phyloP scores from a whole-genome alignment of 2,113 vertebrate genomes.

The Neomonachus schauinslandi region DNA sequence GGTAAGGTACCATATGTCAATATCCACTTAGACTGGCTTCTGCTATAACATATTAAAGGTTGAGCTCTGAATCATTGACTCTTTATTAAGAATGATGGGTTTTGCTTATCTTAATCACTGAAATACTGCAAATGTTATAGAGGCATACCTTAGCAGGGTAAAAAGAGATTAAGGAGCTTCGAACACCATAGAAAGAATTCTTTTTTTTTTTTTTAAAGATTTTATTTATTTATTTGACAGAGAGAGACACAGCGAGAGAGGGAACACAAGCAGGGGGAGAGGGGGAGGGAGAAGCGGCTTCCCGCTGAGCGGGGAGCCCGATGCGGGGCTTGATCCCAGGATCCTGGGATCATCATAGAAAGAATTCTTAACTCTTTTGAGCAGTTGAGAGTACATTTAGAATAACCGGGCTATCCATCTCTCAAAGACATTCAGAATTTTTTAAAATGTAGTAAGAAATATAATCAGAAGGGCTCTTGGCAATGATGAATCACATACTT shows the following conservation, averaged over 20 bases:
- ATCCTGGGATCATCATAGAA: neutral
- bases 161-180: conserved; percentile 41
- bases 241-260: no score
- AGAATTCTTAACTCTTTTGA: conserved; percentile 28
- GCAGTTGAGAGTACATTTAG: neutral
- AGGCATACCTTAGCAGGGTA: neutral
- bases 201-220: no score
- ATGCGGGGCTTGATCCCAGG: no score
- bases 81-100: conserved; percentile 40
- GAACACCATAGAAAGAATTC: neutral
- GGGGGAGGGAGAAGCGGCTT: no score
- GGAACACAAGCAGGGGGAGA: no score
- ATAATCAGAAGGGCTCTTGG: neutral
- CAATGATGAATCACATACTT: neutral
- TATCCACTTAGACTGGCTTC: neutral
- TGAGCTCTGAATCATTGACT: neutral
- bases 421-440: neutral
- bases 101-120: conserved; percentile 59
- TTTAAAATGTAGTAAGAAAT: neutral
- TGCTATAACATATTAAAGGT: conserved; percentile 22
- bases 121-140: conserved; percentile 12
- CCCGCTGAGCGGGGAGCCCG: no score
- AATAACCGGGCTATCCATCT: neutral
- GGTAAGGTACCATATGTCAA: neutral
- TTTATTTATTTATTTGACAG: no score